Evolutionary conservation across 2,113 vertebrate genomes (phyloP).

Genomic region (Amia ocellicauda): DNA sequence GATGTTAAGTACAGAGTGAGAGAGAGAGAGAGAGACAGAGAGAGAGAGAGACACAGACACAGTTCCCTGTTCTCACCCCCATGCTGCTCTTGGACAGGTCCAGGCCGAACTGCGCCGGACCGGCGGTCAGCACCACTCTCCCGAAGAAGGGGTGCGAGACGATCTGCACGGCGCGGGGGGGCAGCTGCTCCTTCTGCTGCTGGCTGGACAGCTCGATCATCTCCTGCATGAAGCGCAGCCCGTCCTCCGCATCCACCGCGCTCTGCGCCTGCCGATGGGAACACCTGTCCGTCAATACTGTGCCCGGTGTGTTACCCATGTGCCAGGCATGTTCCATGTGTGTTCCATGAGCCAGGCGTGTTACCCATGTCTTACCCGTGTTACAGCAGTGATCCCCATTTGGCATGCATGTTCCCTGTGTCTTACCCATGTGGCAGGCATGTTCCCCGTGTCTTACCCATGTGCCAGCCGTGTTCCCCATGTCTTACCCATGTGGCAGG

Average conservation of each 20-base stretch:
- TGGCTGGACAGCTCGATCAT: constrained; percentile 99
- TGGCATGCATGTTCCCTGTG: neutral
- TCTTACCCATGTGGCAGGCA: neutral
- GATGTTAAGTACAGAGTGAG: neutral
- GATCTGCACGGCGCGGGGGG: constrained; percentile 92
- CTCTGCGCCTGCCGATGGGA: constrained; percentile 82
- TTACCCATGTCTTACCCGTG: too few species aligned
- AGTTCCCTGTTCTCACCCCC: constrained; percentile 68
- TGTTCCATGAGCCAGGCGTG: too few species aligned
- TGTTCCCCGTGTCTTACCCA: too few species aligned
- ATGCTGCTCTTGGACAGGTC: constrained; percentile 88
- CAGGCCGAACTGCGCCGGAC: constrained; percentile 92
- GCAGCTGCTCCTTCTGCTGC: constrained; percentile 96
- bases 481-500: neutral
- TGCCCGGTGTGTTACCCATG: neutral
- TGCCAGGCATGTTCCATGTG: too few species aligned
- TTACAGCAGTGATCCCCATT: neutral
- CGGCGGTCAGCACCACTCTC: constrained; percentile 91
- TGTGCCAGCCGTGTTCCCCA: neutral
- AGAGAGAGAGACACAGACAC: constrained; percentile 16
- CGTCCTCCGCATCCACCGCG: constrained; percentile 91
- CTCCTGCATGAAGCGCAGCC: constrained; percentile 97
- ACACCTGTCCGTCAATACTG: neutral
- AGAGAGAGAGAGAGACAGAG: constrained; percentile 5
- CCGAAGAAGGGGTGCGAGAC: constrained; percentile 94